Evolutionary conservation across 1,140 invertebrate species (phyloP).

Genomic region (Marisa cornuarietis): DNA sequence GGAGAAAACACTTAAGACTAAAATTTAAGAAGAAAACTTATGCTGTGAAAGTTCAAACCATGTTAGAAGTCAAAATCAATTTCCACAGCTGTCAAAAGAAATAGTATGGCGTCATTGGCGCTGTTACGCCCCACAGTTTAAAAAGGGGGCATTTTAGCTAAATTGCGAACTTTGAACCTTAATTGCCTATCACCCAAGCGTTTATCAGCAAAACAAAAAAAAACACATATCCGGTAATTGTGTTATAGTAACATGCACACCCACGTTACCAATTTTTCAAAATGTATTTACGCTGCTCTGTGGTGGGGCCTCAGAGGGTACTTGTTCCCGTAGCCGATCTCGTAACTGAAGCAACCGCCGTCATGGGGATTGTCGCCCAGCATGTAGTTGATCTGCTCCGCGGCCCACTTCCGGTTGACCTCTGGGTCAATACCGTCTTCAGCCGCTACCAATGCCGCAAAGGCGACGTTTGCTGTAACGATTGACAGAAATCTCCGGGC

Average conservation of each 20-base stretch:
- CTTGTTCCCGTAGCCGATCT: constrained; percentile 74
- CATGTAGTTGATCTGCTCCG: constrained; percentile 73
- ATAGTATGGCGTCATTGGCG: no score
- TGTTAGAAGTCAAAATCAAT: no score
- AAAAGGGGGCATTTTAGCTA: no score
- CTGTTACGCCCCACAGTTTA: no score
- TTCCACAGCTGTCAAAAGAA: no score
- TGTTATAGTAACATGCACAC: no score
- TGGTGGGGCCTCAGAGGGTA: constrained; percentile 67
- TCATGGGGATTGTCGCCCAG: constrained; percentile 72
- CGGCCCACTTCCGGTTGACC: constrained; percentile 68
- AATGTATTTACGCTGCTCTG: constrained; percentile 44
- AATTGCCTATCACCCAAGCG: constrained; percentile 2
- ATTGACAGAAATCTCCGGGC: background rate
- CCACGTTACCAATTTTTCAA: no score
- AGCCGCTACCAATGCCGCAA: constrained; percentile 51
- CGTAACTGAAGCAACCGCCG: constrained; percentile 68
- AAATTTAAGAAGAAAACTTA: no score
- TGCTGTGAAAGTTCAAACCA: no score
- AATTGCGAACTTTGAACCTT: background rate
- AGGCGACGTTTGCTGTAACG: constrained; percentile 45
- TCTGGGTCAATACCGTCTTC: constrained; percentile 37
- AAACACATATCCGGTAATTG: no score
- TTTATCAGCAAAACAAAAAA: no score
- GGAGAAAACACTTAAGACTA: no score